Base-by-base conservation (phyloP, 2,797 vertebrate genomes). In the Phoxinus dragarum region DNA sequence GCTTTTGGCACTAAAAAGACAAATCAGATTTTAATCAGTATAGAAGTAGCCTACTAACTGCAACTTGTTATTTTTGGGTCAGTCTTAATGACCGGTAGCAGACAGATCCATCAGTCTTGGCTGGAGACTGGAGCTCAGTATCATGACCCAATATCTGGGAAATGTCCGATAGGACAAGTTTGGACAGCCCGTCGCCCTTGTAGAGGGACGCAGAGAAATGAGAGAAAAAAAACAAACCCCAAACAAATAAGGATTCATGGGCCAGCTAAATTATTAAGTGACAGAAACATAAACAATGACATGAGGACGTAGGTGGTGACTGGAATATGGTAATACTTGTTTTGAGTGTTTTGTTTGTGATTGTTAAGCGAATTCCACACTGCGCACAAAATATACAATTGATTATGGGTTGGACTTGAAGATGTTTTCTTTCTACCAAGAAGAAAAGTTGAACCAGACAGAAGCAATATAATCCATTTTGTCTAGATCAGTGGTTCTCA, bases 61-160 rank as follows among this genome's bases (percentile, higher is more conserved):
- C 40, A 71, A 71, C 56, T 81, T 86, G 78, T 84, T 90, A 81
- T 88, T 86, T 89, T 86, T 67, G 68, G 72, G 74, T 83, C 73
- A 40, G 67, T 81, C 69, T 86, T 89, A 86, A 87, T 88, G 85
- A 87, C 68, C 69, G 79, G 73, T 68, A 47, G 80, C 82, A 74
- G 88, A 88, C 44, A 66, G 36, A 86, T 87, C 81, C 23, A 38
- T 73, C 52, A 44, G 36, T 64, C 66, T 77, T 61, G 54, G 59
- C 80, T 73, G 66, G 44, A 76, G 67, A 83, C 72, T 81, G 34
- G 59, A 69, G 76, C 73, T 86, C 69, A 76, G 40, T 84, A 84
- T 81, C 78, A 56, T 85, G 82, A 84, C 64, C 80, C 71, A 80
- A 84, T 84, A 80, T 80, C 81, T 86, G 82, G 80, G 69, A 88